Base-by-base conservation (phyloP, 1,140 invertebrate genomes). In the Drosophila saltans region DNA sequence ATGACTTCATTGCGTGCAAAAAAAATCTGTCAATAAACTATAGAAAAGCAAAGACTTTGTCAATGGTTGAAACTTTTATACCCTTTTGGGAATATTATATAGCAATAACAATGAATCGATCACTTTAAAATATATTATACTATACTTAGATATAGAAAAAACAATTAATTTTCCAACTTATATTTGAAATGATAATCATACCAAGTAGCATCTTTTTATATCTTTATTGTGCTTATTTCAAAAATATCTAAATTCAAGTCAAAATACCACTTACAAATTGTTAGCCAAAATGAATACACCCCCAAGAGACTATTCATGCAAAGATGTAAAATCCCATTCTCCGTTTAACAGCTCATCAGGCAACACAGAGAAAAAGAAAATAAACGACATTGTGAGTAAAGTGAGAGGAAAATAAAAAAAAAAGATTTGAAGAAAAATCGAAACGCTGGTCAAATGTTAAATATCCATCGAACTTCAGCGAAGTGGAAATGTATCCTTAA, bases 291-390 rank as follows among this genome's bases (percentile, higher is more conserved):
- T 52, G 26, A 2, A 10, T 52, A 3, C 10, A 26, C 21, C 45
- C 45, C 6, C 21, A 26, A 4, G 45, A 52, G 21, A 52, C 33
- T 52, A 52, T 24, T 26, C 21, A 52, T 36, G 33, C 33, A 21
- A 52, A 52, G 21, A 52, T 52, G 45, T 52, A 40, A 70, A 57
- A 30, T 30, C 39, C 59, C 48, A 58, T 66, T 48, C 39, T 39
- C 39, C 75, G 78, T 85, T 78, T 85, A 85, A 85, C 82, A 85
- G 81, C 67, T 75, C 74, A 85, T 85, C 81, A 78, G 45, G 21
- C 45, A 24, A 26, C 2, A n/a, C 3, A 26, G 7, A 52, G 7
- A 48, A 48, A 48, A 48, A 48, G 2, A 48, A 48, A 48, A 16
- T 8, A 16, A 48, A 48, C 7, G 16, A 24, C 16, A 48, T 24